Conservation (phyloP, 2,888 invertebrate species). For the Mantis religiosa region DNA sequence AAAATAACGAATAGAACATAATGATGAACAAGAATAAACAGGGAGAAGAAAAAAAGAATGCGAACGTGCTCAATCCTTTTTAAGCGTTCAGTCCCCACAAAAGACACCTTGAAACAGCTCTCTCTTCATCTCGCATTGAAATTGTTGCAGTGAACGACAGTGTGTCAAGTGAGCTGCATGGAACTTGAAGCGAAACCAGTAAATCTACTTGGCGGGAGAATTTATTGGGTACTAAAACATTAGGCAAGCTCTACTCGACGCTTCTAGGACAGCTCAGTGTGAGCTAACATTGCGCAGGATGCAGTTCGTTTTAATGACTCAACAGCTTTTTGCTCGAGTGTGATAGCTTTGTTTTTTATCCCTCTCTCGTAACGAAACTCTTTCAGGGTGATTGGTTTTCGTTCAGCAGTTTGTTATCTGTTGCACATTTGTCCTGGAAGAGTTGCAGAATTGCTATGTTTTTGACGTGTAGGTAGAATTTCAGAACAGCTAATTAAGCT, state of each 20-base stretch:
- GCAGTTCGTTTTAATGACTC: background rate
- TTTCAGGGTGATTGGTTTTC: background rate
- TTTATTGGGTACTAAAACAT: constrained; percentile 17
- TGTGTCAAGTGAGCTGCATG: background rate
- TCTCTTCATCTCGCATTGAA: background rate
- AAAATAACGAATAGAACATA: too few species aligned
- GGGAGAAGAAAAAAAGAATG: too few species aligned
- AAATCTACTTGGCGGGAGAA: background rate
- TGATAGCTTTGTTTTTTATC: background rate
- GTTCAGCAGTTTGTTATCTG: background rate
- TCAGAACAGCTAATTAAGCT: background rate
- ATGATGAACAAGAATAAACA: too few species aligned
- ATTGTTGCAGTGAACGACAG: background rate
- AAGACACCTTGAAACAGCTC: background rate
- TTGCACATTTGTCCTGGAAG: background rate
- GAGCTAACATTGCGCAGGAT: background rate
- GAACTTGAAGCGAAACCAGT: background rate
- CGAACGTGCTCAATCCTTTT: too few species aligned
- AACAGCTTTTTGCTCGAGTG: background rate
- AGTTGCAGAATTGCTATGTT: background rate
- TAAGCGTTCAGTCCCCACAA: background rate
- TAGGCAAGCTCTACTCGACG: background rate
- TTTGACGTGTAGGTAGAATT: background rate
- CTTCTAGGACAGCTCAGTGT: background rate
- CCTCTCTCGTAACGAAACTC: background rate